Evolutionary conservation across 2,113 vertebrate species (phyloP).

Genomic region (Silurus meridionalis): DNA sequence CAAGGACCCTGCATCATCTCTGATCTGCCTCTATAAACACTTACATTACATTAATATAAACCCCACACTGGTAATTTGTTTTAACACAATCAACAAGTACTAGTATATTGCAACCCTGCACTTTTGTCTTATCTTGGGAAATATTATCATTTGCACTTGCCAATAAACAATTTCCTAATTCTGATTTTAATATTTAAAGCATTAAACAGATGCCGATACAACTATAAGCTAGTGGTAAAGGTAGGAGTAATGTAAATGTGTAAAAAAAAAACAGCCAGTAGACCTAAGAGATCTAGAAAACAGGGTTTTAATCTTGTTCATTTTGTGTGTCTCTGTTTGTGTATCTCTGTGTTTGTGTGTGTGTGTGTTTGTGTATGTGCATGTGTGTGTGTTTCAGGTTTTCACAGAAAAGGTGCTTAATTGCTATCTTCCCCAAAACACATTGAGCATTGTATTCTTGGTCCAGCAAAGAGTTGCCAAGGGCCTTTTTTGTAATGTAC

Average conservation of each 20-base stretch:
- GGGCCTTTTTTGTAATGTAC: conserved; percentile 44
- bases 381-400: background rate
- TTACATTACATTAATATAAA: too few species aligned
- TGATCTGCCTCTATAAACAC: too few species aligned
- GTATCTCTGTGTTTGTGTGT: too few species aligned
- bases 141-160: too few species aligned
- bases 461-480: conserved; percentile 39
- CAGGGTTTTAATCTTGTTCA: conserved; percentile 24
- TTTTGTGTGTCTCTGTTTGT: background rate
- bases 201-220: background rate
- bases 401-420: conserved; percentile 49
- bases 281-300: background rate
- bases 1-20: too few species aligned
- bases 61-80: too few species aligned
- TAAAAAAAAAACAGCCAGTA: background rate
- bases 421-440: conserved; percentile 54
- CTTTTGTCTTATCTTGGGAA: too few species aligned
- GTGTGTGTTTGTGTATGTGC: too few species aligned
- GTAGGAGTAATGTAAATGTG: background rate
- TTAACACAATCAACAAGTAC: too few species aligned
- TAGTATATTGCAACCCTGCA: too few species aligned
- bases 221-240: background rate
- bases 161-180: too few species aligned
- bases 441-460: conserved; percentile 52
- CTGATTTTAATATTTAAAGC: background rate